Evolutionary conservation across 2,888 invertebrate species (phyloP).

Genomic region (Papilio elwesi): DNA sequence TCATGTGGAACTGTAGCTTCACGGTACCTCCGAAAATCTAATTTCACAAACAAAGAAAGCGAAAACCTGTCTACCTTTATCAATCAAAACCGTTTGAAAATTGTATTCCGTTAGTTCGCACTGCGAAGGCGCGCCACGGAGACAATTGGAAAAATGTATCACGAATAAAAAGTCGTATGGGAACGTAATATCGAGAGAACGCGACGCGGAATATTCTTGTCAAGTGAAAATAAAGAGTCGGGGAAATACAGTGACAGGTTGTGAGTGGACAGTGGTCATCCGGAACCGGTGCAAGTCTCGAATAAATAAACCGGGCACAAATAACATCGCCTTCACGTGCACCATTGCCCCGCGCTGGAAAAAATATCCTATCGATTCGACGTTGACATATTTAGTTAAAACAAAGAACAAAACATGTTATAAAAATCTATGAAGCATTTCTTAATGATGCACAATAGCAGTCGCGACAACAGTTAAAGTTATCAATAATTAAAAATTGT

Average conservation of each 20-base stretch:
- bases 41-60: conserved; percentile 82
- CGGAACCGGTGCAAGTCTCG: conserved; percentile 72
- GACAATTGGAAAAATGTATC: conserved; percentile 83
- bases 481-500: not conserved
- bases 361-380: conserved; percentile 63
- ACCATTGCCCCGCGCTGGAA: conserved; percentile 60
- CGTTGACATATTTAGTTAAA: conserved; percentile 68
- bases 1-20: conserved; percentile 79
- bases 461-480: not conserved
- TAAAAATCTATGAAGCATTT: conserved; percentile 53
- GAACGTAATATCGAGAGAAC: conserved; percentile 81
- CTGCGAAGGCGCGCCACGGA: conserved; percentile 69
- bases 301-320: conserved; percentile 79
- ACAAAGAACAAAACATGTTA: conserved; percentile 59
- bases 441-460: not conserved
- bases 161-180: conserved; percentile 82
- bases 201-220: conserved; percentile 78
- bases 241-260: conserved; percentile 80
- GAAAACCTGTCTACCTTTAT: conserved; percentile 83
- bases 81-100: conserved; percentile 83
- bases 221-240: conserved; percentile 83
- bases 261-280: conserved; percentile 80
- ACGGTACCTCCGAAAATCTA: conserved; percentile 77
- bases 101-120: conserved; percentile 80
- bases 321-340: conserved; percentile 75